phyloP scores from a whole-genome alignment of 2,113 vertebrate genomes.

The Nerophis ophidion region DNA sequence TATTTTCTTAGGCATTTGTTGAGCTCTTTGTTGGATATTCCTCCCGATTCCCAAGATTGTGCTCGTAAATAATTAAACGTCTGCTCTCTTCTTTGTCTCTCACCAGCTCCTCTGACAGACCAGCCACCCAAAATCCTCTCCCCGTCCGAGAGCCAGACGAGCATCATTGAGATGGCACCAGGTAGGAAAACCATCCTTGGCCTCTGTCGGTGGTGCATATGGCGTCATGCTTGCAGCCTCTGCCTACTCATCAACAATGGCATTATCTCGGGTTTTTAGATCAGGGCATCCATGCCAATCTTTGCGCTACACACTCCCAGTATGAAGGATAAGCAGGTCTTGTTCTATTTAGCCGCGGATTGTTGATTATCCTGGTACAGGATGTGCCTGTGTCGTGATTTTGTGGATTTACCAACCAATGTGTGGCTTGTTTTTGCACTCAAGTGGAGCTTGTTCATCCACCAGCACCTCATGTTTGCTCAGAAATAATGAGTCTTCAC shows the following conservation, averaged over 20 bases:
- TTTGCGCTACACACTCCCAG: neutral
- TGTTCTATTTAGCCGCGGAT: slow-evolving; percentile 7
- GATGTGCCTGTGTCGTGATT: neutral
- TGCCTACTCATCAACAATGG: slow-evolving; percentile 1
- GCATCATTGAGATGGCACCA: slow-evolving; percentile 84
- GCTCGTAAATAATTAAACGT: neutral
- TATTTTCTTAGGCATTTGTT: neutral
- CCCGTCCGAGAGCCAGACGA: slow-evolving; percentile 88
- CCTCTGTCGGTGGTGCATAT: neutral
- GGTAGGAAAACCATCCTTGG: slow-evolving; percentile 74
- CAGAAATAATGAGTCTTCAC: slow-evolving; percentile 27
- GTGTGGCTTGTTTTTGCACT: slow-evolving; percentile 8
- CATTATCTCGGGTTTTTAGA: slow-evolving; percentile 14
- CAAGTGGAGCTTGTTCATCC: slow-evolving; percentile 12
- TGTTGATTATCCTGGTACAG: slow-evolving; percentile 5
- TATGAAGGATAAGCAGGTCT: slow-evolving; percentile 2
- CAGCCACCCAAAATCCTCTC: slow-evolving; percentile 93
- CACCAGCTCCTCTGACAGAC: slow-evolving; percentile 93
- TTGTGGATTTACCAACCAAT: neutral
- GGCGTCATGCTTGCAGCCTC: neutral
- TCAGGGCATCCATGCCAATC: neutral
- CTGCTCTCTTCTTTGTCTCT: slow-evolving; percentile 46
- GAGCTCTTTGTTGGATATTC: neutral
- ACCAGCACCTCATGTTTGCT: slow-evolving; percentile 30
- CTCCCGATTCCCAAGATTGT: neutral